Evolutionary conservation across 2,797 vertebrate genomes (phyloP).

Genomic region (Cuculus canorus): DNA sequence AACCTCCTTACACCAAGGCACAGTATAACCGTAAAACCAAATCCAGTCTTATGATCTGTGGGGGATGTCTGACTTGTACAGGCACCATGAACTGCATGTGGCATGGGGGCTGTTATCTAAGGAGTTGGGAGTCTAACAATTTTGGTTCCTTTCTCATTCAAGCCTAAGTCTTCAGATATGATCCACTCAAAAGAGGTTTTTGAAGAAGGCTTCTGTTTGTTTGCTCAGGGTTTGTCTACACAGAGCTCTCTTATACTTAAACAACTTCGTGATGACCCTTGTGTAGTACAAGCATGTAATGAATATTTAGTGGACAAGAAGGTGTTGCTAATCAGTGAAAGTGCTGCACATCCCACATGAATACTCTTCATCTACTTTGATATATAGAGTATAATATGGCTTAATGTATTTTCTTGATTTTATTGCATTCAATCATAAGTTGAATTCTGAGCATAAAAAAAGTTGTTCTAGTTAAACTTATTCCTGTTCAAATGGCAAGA

Average conservation of each 20-base stretch:
- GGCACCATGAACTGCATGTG: rapidly evolving
- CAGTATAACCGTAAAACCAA: neutral
- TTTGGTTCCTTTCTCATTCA: neutral
- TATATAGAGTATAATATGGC: neutral
- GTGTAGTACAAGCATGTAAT: neutral
- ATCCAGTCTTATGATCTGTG: too few species aligned
- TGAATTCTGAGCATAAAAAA: neutral
- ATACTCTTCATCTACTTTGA: neutral
- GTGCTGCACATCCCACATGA: neutral
- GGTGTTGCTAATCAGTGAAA: neutral
- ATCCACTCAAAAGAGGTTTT: neutral
- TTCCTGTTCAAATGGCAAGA: neutral
- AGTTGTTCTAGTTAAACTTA: neutral
- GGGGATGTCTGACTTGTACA: neutral
- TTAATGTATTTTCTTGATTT: neutral
- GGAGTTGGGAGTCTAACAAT: neutral
- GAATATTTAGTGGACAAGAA: neutral
- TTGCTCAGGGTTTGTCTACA: neutral
- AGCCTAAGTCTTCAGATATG: neutral
- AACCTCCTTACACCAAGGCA: neutral
- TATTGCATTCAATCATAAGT: neutral
- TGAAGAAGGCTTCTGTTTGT: neutral
- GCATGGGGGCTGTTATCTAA: neutral
- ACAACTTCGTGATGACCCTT: neutral
- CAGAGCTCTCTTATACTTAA: neutral